Evolutionary conservation across 1,140 invertebrate species (phyloP).

Genomic region (Ectropis grisescens): DNA sequence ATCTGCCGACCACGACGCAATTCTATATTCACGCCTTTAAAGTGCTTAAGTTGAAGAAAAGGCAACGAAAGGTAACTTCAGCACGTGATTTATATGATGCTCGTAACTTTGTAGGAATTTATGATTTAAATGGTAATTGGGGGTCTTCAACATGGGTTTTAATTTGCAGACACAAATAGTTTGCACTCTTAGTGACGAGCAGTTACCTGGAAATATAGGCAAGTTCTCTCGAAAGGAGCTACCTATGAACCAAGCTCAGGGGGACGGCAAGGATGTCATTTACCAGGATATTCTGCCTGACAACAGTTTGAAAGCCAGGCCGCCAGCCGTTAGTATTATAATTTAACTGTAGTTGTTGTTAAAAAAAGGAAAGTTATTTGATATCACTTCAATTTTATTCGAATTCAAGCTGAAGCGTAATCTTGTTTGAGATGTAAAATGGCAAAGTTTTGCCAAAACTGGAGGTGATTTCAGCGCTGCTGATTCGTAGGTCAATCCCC

Average conservation of each 20-base stretch:
- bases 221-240: constrained; percentile 28
- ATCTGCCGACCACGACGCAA: constrained; percentile 54
- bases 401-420: no score
- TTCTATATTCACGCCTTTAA: constrained; percentile 71
- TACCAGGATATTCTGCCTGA: constrained; percentile 20
- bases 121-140: no score
- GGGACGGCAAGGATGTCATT: constrained; percentile 30
- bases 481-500: no score
- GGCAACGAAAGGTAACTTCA: constrained; percentile 38
- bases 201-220: constrained; percentile 37
- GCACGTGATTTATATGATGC: no score
- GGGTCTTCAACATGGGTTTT: no score
- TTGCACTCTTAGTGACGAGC: constrained; percentile 55
- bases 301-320: constrained; percentile 10
- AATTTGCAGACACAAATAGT: constrained; percentile 49
- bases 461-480: no score
- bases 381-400: no score
- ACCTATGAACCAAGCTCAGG: constrained; percentile 27
- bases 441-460: no score
- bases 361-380: no score
- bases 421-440: no score
- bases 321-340: constrained; percentile 15
- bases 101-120: no score
- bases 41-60: constrained; percentile 58
- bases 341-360: no score